Conservation (phyloP, 2,797 vertebrate species). For the Trichosurus vulpecula region DNA sequence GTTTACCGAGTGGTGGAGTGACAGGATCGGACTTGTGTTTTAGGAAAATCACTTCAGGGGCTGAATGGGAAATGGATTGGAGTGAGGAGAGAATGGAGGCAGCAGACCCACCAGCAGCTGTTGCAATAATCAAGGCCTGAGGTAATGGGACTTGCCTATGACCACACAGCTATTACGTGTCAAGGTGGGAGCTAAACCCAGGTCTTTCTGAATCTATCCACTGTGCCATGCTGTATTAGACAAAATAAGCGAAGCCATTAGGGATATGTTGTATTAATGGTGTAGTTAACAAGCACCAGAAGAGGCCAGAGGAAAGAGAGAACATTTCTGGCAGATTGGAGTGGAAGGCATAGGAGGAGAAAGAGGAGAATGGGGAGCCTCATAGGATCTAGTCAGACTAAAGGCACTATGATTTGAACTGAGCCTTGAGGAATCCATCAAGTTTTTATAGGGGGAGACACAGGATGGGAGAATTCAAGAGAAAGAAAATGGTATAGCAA, state of each 20-base stretch:
- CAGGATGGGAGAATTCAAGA: neutral
- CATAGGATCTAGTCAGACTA: neutral
- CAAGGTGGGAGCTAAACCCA: neutral
- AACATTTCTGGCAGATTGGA: neutral
- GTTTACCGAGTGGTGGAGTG: neutral
- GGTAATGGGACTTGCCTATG: neutral
- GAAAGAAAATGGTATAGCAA: neutral
- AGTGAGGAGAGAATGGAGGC: neutral
- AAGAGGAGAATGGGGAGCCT: neutral
- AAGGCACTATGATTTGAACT: neutral
- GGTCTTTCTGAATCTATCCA: neutral
- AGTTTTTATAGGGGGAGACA: neutral
- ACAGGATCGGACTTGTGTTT: neutral
- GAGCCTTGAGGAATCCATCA: slow-evolving; percentile 4
- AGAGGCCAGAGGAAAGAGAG: neutral
- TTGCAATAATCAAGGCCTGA: neutral
- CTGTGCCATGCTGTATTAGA: neutral
- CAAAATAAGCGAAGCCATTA: neutral
- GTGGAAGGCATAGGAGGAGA: neutral
- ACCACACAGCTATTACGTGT: neutral
- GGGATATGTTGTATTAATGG: neutral
- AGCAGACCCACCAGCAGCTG: neutral
- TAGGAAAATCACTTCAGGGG: neutral
- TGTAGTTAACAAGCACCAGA: neutral
- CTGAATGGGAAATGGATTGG: neutral